A percentile compares a stretch with the other conserved stretches of the same genome.
Evolutionary conservation across 2,797 vertebrate genomes (phyloP).

Genomic region (Crenuchus spilurus): DNA sequence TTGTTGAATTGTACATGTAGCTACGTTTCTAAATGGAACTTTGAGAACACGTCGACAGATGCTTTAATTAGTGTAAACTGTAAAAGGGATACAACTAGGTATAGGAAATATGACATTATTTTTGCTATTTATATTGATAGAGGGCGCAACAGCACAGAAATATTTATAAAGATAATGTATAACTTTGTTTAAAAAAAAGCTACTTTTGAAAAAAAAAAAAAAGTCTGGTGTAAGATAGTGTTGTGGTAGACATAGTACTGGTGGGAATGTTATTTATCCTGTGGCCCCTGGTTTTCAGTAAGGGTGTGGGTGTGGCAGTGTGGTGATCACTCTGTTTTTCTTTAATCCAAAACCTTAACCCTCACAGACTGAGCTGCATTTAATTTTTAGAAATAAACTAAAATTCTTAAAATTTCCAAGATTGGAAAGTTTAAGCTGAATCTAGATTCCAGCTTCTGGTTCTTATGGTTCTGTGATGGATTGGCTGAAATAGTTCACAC

Average conservation of each 20-base stretch:
- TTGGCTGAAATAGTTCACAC: background rate
- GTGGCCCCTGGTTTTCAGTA: conserved; percentile 16
- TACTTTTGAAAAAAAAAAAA: conserved; percentile 62
- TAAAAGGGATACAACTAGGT: conserved; percentile 61
- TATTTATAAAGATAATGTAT: conserved; percentile 85
- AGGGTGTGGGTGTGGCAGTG: conserved; percentile 9
- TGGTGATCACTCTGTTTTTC: conserved; percentile 52
- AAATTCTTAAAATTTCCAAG: no score
- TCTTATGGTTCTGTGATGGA: background rate
- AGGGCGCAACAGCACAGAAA: conserved; percentile 87
- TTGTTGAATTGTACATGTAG: conserved; percentile 52
- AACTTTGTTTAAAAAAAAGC: conserved; percentile 63
- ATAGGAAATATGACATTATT: conserved; percentile 75
- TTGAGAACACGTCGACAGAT: conserved; percentile 58
- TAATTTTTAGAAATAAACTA: no score
- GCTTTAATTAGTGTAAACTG: conserved; percentile 65
- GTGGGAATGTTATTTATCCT: conserved; percentile 37
- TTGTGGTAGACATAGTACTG: conserved; percentile 82
- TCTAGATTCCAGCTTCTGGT: background rate
- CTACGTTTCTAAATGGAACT: conserved; percentile 47
- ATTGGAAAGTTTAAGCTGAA: no score
- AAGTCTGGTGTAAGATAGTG: conserved; percentile 80
- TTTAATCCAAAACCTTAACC: conserved; percentile 22
- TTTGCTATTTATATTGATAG: conserved; percentile 90
- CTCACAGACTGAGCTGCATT: background rate